phyloP scores from a whole-genome alignment of 2,113 vertebrate species.

The Hyperopisus bebe region DNA sequence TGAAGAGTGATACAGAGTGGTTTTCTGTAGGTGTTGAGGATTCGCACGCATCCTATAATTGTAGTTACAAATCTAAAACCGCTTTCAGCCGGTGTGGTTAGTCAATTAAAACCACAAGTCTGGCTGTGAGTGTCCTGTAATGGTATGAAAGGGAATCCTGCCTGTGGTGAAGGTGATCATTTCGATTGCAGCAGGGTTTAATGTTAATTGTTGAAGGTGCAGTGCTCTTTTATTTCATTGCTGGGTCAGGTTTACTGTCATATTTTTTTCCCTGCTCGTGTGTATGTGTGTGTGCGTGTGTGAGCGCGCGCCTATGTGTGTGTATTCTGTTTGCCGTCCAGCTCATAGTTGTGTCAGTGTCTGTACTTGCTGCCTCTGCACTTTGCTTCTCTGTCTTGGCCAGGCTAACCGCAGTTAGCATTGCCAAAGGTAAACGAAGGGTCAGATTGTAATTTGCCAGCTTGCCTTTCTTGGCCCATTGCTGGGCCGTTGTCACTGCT shows the following conservation, averaged over 20 bases:
- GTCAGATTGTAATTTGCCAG: neutral
- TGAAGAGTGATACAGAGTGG: neutral
- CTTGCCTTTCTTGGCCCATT: neutral
- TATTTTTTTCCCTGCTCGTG: neutral
- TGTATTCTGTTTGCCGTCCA: neutral
- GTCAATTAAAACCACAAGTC: neutral
- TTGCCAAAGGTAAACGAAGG: neutral
- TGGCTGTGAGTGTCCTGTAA: neutral
- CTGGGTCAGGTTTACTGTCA: neutral
- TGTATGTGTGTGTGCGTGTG: too few species aligned
- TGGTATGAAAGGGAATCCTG: neutral
- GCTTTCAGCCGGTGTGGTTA: neutral
- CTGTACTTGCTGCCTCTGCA: neutral
- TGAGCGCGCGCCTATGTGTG: neutral
- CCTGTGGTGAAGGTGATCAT: neutral
- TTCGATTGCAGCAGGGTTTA: neutral
- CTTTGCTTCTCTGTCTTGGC: neutral
- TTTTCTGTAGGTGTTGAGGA: neutral
- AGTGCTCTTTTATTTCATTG: neutral
- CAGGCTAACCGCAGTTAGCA: neutral
- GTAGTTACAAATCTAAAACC: neutral
- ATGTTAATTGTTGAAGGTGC: neutral
- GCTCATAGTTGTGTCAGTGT: conserved; percentile 5
- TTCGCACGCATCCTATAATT: neutral
- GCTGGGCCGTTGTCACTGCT: neutral